These are phyloP conservation scores for Brachionichthys hirsutus DNA, from an alignment of 2,113 vertebrate genomes.

Conservation along the genomic window DNA sequence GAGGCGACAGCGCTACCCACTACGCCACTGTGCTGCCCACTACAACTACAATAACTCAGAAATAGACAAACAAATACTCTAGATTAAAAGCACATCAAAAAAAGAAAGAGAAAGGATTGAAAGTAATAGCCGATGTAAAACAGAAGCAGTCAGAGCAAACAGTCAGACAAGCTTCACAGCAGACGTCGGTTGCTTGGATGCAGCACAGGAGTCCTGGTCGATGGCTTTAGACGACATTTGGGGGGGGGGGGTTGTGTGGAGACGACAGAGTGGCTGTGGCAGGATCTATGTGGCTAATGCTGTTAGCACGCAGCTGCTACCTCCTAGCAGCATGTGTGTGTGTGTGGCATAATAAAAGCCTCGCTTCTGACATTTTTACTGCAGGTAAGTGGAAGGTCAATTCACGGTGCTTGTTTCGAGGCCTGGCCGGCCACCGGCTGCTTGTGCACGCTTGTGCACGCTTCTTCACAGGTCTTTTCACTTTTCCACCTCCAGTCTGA, in stretches of 20 bases:
- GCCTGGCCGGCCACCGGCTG: conserved; percentile 42
- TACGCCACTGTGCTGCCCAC: no score
- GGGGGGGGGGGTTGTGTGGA: not conserved
- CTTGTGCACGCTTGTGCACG: conserved; percentile 18
- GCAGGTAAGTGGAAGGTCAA: conserved; percentile 71
- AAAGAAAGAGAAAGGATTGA: no score
- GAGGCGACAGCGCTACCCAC: no score
- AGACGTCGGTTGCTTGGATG: no score
- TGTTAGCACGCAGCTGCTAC: conserved; percentile 53
- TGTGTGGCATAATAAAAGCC: conserved; percentile 71
- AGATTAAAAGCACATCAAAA: no score
- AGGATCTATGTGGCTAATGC: conserved; percentile 53
- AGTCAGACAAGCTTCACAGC: no score
- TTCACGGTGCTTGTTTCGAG: conserved; percentile 68
- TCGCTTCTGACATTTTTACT: conserved; percentile 72
- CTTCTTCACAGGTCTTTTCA: conserved; percentile 2
- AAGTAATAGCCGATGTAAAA: no score
- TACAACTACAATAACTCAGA: no score
- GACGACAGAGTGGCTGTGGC: conserved; percentile 56
- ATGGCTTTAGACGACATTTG: no score
- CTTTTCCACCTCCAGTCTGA: conserved; percentile 5
- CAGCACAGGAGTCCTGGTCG: no score
- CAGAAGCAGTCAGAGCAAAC: no score
- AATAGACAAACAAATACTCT: no score
- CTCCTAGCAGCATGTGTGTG: conserved; percentile 29